These are phyloP conservation scores for Eugnorisma glareosa DNA, from an alignment of 2,888 invertebrate genomes.

Conservation along the genomic window DNA sequence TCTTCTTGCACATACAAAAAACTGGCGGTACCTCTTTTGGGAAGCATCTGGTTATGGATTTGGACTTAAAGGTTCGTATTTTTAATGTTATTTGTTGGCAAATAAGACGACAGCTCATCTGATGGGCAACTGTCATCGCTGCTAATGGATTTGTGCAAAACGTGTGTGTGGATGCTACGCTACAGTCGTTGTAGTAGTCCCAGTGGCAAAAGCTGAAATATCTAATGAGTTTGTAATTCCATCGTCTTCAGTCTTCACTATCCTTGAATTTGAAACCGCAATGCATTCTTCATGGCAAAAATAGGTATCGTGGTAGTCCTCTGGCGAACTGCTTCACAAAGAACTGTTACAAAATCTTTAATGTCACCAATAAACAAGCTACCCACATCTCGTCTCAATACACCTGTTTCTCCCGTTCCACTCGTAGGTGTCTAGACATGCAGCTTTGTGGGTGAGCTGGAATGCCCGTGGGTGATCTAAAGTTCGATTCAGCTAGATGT, in stretches of 20 bases:
- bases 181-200: neutral
- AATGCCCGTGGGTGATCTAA: slow-evolving; percentile 65
- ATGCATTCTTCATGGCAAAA: neutral
- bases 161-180: neutral
- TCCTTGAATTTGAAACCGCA: neutral
- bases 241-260: accelerated
- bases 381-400: slow-evolving; percentile 48
- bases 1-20: slow-evolving; percentile 99
- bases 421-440: slow-evolving; percentile 54
- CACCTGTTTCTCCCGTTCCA: slow-evolving; percentile 60
- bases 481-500: slow-evolving; percentile 53
- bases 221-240: neutral
- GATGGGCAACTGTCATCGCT: neutral
- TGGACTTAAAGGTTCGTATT: slow-evolving; percentile 93
- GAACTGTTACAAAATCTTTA: slow-evolving; percentile 1
- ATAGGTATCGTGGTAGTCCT: neutral
- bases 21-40: slow-evolving; percentile 99
- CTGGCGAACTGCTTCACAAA: neutral
- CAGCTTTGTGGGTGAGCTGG: slow-evolving; percentile 61
- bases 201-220: neutral
- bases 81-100: neutral
- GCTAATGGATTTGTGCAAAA: neutral
- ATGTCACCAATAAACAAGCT: slow-evolving; percentile 34
- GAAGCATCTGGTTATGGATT: slow-evolving; percentile 98
- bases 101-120: neutral